These are phyloP conservation scores for Machimus rusticus DNA, from an alignment of 2,888 invertebrate species.

Conservation along the genomic window DNA sequence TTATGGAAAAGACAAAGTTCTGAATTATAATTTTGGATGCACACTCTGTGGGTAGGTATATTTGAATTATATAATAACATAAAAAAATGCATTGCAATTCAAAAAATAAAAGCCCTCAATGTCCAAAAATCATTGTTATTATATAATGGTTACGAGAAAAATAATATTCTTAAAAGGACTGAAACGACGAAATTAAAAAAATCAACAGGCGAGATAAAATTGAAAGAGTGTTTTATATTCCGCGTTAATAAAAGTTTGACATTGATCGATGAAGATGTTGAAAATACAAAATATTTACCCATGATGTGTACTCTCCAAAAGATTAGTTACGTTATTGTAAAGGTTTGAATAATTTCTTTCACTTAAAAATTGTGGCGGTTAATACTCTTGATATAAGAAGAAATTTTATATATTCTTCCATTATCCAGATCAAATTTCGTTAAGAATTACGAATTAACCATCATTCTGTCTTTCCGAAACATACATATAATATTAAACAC, in stretches of 20 bases:
- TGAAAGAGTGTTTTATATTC: background rate
- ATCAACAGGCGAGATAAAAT: background rate
- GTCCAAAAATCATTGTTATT: no score
- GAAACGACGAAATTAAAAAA: background rate
- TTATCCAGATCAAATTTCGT: background rate
- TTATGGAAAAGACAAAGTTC: background rate
- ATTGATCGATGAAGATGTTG: background rate
- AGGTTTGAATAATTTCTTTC: background rate
- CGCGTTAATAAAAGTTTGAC: background rate
- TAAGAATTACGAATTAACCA: background rate
- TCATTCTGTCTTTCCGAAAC: slow-evolving; percentile 9
- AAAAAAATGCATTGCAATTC: background rate
- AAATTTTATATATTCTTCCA: background rate
- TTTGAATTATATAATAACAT: background rate
- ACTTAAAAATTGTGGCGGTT: background rate
- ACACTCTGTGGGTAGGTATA: background rate
- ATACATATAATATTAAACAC: background rate
- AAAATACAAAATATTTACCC: background rate
- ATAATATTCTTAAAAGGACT: background rate
- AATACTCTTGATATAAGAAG: background rate
- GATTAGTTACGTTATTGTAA: background rate
- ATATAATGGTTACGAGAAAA: background rate
- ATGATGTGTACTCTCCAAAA: background rate
- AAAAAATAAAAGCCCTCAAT: background rate
- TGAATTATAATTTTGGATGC: background rate